Conservation (phyloP, 1,140 invertebrate genomes). For the Cydia strobilella region DNA sequence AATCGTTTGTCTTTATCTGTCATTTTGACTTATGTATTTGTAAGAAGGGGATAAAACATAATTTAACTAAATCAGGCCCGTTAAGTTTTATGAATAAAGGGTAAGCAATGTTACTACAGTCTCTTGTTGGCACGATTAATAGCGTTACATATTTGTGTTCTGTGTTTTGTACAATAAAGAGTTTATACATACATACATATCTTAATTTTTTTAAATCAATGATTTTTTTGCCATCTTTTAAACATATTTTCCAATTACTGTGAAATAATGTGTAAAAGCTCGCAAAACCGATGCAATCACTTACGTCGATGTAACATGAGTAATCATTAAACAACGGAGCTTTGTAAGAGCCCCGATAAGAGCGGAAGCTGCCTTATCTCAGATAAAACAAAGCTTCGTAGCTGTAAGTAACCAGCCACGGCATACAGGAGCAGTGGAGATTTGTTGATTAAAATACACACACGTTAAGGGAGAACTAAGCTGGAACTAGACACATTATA, state of each 20-base stretch:
- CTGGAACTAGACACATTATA: neutral
- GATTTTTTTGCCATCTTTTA: neutral
- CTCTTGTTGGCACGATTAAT: neutral
- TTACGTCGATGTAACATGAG: constrained; percentile 30
- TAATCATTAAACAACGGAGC: constrained; percentile 29
- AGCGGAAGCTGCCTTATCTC: constrained; percentile 30
- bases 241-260: neutral
- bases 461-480: neutral
- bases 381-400: constrained; percentile 28
- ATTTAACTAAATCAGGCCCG: too few relatives aligned
- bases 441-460: neutral
- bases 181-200: too few relatives aligned
- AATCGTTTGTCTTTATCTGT: too few relatives aligned
- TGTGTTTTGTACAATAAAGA: too few relatives aligned
- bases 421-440: neutral
- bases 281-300: constrained; percentile 27
- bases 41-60: too few relatives aligned
- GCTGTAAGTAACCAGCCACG: constrained; percentile 16
- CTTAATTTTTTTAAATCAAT: too few relatives aligned
- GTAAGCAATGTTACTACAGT: too few relatives aligned
- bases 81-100: too few relatives aligned
- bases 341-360: constrained; percentile 19
- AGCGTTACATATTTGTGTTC: too few relatives aligned
- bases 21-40: too few relatives aligned
- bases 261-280: neutral